Evolutionary conservation across 2,888 invertebrate genomes (phyloP).

Genomic region (Tiliacea citrago): DNA sequence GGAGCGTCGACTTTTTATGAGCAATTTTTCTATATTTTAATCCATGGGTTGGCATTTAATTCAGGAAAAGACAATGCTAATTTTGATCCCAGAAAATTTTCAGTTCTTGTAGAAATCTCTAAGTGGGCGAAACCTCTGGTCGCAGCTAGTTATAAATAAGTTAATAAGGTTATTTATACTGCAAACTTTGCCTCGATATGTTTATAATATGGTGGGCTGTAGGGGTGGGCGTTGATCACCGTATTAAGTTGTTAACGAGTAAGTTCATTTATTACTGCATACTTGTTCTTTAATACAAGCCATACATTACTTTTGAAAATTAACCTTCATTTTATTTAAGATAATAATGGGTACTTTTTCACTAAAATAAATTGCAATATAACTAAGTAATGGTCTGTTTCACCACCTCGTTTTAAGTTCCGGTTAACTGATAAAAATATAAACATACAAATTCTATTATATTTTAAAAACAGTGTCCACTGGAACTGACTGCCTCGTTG

Average conservation of each 20-base stretch:
- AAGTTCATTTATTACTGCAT: background rate
- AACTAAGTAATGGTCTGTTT: background rate
- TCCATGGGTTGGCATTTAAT: too few relatives aligned
- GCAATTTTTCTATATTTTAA: too few relatives aligned
- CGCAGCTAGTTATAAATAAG: background rate
- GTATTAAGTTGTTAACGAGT: constrained; percentile 24
- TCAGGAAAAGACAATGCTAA: too few relatives aligned
- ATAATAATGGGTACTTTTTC: background rate
- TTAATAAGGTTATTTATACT: too few relatives aligned
- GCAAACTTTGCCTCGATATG: too few relatives aligned
- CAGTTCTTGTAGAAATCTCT: background rate
- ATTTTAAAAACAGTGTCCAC: background rate
- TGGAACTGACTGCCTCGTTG: background rate
- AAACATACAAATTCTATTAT: background rate
- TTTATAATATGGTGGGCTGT: background rate
- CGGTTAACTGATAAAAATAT: background rate
- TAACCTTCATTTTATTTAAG: background rate
- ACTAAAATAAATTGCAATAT: constrained; percentile 1
- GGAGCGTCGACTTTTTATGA: too few relatives aligned
- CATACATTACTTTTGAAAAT: constrained; percentile 12
- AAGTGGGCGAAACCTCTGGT: background rate
- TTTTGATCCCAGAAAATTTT: too few relatives aligned
- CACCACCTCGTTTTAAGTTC: background rate
- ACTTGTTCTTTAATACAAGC: background rate
- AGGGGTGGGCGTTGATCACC: constrained; percentile 7